phyloP scores from a whole-genome alignment of 2,113 vertebrate genomes.

The Hypocryptadius cinnamomeus region DNA sequence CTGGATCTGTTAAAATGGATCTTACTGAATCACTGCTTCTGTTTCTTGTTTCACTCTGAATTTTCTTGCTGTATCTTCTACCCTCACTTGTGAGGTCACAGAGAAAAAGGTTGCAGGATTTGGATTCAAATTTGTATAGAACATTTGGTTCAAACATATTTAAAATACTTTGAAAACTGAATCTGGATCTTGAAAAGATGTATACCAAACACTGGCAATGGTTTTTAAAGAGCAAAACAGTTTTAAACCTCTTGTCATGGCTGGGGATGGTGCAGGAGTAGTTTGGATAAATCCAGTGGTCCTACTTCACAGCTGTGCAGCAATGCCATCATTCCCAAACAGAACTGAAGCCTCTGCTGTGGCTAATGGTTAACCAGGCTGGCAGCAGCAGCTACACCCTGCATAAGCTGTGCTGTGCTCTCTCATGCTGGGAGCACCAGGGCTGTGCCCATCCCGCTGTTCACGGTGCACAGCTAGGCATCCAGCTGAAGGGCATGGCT shows the following conservation, averaged over 20 bases:
- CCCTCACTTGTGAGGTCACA: background rate
- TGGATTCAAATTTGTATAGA: background rate
- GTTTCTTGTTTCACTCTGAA: background rate
- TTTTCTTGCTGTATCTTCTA: background rate
- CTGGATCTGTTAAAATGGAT: background rate
- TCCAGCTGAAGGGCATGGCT: background rate
- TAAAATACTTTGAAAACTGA: background rate
- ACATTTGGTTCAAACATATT: background rate
- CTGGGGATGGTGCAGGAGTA: background rate
- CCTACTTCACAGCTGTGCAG: background rate
- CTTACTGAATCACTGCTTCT: background rate
- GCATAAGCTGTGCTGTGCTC: background rate
- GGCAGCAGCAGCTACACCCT: background rate
- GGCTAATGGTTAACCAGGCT: background rate
- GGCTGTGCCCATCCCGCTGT: accelerated
- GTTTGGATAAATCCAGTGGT: background rate
- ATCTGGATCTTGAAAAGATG: background rate
- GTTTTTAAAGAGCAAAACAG: background rate
- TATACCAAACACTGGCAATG: background rate
- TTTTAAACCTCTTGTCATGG: background rate
- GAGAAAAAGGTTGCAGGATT: background rate
- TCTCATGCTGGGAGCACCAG: background rate
- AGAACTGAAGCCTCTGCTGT: background rate
- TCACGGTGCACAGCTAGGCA: background rate
- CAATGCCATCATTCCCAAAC: accelerated